Conservation (phyloP, 2,797 vertebrate genomes). For the Sarcophilus harrisii region DNA sequence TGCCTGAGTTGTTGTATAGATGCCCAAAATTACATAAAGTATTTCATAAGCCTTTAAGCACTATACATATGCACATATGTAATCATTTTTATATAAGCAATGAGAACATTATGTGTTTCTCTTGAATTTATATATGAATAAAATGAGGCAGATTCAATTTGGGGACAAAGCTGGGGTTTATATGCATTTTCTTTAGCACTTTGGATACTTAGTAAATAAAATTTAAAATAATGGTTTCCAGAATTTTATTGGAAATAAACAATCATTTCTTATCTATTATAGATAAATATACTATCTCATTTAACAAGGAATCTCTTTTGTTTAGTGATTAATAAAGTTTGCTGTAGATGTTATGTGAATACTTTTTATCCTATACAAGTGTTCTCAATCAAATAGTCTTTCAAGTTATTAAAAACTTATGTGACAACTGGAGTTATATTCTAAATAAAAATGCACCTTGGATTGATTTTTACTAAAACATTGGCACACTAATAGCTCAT, state of each 20-base stretch:
- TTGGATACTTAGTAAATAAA: no score
- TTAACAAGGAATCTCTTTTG: constrained; percentile 23
- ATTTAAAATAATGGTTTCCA: no score
- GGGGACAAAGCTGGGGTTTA: neutral
- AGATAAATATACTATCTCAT: constrained; percentile 27
- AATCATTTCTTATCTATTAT: neutral
- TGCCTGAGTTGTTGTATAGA: neutral
- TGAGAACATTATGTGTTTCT: neutral
- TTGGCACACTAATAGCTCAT: constrained; percentile 16
- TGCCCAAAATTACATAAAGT: neutral
- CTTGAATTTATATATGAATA: neutral
- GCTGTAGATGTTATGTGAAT: constrained; percentile 30
- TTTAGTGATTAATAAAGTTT: constrained; percentile 50
- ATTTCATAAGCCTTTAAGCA: neutral
- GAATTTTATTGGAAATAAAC: no score
- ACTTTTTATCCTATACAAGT: constrained; percentile 12
- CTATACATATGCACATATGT: neutral
- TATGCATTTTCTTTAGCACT: no score
- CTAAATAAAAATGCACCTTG: constrained; percentile 37
- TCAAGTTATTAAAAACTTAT: constrained; percentile 38
- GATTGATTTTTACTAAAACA: constrained; percentile 28
- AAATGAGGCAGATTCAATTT: neutral
- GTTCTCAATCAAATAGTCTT: constrained; percentile 34
- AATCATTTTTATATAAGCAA: neutral
- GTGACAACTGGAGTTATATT: neutral